phyloP scores from a whole-genome alignment of 1,140 invertebrate genomes.

The Drosophila melanica region DNA sequence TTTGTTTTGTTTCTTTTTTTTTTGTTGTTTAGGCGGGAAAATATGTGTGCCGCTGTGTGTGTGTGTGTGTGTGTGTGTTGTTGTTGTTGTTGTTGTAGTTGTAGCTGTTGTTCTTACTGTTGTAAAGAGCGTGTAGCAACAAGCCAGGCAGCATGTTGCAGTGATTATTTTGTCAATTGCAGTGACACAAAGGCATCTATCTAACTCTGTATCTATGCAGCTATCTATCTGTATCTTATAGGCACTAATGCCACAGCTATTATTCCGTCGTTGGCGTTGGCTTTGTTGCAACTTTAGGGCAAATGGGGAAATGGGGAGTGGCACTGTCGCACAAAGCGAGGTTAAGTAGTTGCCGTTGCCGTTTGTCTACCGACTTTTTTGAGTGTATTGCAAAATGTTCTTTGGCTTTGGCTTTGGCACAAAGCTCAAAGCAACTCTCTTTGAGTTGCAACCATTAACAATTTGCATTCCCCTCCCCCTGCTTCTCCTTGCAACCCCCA shows the following conservation, averaged over 20 bases:
- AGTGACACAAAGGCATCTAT: conserved; percentile 82
- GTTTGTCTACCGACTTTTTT: not conserved
- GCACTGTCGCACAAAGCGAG: not conserved
- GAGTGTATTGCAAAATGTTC: not conserved
- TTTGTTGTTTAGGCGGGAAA: conserved; percentile 72
- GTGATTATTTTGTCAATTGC: conserved; percentile 82
- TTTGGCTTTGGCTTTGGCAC: not conserved
- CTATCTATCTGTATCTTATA: conserved; percentile 37
- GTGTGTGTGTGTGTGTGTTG: conserved; percentile 20
- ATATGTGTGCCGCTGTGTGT: conserved; percentile 68
- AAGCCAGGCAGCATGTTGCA: conserved; percentile 61
- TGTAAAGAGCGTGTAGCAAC: conserved; percentile 58
- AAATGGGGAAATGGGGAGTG: not conserved
- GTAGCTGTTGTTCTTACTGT: conserved; percentile 48
- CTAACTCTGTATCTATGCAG: conserved; percentile 37
- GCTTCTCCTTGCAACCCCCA: too few relatives aligned
- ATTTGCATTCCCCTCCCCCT: not conserved
- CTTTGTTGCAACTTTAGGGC: conserved; percentile 47
- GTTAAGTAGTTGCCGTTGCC: conserved; percentile 7
- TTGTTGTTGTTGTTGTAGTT: conserved; percentile 25
- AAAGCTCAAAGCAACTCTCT: not conserved
- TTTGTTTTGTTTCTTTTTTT: conserved; percentile 24
- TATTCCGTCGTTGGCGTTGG: conserved; percentile 64
- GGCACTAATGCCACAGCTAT: conserved; percentile 71
- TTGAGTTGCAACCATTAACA: not conserved